phyloP scores from a whole-genome alignment of 2,797 vertebrate species.

The Notolabrus celidotus region DNA sequence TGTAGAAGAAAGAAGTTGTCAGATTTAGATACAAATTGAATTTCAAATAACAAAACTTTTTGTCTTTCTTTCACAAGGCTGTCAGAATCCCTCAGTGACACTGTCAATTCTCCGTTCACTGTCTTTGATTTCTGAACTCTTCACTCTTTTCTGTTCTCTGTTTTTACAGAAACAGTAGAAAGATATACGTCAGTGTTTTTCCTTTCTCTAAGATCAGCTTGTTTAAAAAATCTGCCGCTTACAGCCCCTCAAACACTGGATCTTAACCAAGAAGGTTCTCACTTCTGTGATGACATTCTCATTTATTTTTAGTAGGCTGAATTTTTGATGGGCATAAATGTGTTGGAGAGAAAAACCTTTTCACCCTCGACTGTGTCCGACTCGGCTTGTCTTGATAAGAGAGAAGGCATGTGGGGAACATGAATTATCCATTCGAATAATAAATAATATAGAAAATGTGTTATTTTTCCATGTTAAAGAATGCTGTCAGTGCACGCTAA shows the following conservation, averaged over 20 bases:
- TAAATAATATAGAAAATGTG: conserved; percentile 51
- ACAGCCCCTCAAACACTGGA: conserved; percentile 40
- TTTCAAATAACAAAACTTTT: conserved; percentile 1
- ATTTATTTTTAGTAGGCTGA: conserved; percentile 71
- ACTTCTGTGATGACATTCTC: conserved; percentile 45
- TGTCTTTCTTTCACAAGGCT: conserved; percentile 8
- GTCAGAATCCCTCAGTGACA: conserved; percentile 14
- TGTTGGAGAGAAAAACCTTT: conserved; percentile 35
- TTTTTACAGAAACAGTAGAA: conserved; percentile 17
- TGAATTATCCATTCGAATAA: conserved; percentile 64
- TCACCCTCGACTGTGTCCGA: conserved; percentile 26
- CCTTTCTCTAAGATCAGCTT: conserved; percentile 5
- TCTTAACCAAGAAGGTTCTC: conserved; percentile 51
- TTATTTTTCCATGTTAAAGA: conserved; percentile 32
- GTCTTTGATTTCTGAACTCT: conserved; percentile 24
- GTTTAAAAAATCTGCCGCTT: conserved; percentile 16
- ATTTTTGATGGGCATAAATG: conserved; percentile 68
- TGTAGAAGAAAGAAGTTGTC: background rate
- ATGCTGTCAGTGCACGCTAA: conserved; percentile 12
- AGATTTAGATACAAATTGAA: conserved; percentile 5
- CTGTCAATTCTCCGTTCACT: conserved; percentile 15
- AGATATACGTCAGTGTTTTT: conserved; percentile 6
- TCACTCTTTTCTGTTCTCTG: background rate
- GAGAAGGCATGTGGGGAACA: conserved; percentile 34
- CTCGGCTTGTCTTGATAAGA: conserved; percentile 40